These are phyloP conservation scores for Ommatoiulus sabulosus DNA, from an alignment of 2,888 invertebrate species.

Conservation along the genomic window DNA sequence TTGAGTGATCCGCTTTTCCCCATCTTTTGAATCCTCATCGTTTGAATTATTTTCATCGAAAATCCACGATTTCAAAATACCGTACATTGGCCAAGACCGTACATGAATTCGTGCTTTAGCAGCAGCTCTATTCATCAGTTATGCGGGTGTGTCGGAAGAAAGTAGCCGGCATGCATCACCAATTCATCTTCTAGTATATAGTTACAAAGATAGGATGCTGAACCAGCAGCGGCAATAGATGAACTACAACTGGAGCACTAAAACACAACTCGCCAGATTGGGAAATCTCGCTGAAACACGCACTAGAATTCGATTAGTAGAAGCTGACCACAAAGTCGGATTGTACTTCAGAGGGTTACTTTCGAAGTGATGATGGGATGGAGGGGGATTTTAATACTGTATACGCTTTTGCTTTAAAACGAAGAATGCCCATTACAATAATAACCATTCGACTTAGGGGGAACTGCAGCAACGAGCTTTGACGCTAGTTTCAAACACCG, in stretches of 20 bases:
- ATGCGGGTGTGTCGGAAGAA: not conserved
- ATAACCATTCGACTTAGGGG: conserved; percentile 3
- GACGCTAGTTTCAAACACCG: conserved; percentile 34
- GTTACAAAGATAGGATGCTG: not conserved
- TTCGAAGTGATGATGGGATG: not conserved
- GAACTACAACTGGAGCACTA: not conserved
- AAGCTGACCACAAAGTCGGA: not conserved
- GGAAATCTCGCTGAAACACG: not conserved
- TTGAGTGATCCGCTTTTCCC: conserved; percentile 53
- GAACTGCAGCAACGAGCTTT: conserved; percentile 8
- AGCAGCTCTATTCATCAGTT: conserved; percentile 47
- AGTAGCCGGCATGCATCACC: conserved; percentile 11
- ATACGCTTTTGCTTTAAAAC: not conserved
- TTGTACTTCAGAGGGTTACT: not conserved
- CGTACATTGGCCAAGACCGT: conserved; percentile 56
- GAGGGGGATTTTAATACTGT: not conserved
- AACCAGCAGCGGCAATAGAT: not conserved
- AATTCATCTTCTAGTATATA: not conserved
- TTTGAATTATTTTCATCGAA: conserved; percentile 39
- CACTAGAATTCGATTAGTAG: not conserved
- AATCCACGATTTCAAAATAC: conserved; percentile 57
- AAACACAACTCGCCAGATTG: not conserved
- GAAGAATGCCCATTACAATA: not conserved
- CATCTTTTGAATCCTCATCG: not conserved
- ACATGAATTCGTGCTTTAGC: conserved; percentile 6